Conservation (phyloP, 2,888 invertebrate genomes). For the Hymenopus coronatus region DNA sequence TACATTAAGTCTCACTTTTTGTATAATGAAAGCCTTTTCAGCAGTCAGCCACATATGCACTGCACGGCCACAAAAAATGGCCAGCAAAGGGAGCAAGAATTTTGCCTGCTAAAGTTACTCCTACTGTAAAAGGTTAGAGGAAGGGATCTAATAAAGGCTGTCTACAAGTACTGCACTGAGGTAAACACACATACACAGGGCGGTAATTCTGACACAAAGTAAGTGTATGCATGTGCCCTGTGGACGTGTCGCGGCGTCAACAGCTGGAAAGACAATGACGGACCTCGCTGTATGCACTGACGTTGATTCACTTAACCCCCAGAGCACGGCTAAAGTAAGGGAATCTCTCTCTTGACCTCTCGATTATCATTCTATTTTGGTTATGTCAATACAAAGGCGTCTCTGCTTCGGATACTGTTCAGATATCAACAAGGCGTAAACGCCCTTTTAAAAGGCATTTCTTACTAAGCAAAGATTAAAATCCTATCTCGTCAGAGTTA, state of each 20-base stretch:
- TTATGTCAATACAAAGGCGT: neutral
- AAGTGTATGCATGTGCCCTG: neutral
- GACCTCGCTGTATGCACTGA: neutral
- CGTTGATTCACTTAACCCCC: neutral
- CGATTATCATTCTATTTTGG: neutral
- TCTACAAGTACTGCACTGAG: neutral
- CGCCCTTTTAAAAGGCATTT: too few relatives aligned
- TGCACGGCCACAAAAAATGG: neutral
- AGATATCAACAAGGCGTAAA: neutral
- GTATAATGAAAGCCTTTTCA: neutral
- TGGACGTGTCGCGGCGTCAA: neutral
- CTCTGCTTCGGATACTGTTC: neutral
- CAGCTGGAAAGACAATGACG: neutral
- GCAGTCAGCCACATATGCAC: neutral
- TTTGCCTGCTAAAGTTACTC: neutral
- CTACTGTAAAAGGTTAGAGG: neutral
- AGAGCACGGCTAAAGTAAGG: neutral
- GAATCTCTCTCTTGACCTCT: neutral
- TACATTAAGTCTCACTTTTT: neutral
- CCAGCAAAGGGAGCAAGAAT: neutral
- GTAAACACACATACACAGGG: neutral
- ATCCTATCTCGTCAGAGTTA: too few relatives aligned
- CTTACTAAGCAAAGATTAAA: too few relatives aligned
- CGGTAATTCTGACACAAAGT: neutral
- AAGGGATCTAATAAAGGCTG: neutral